These are phyloP conservation scores for Emydura subglobosa DNA, from an alignment of 2,113 vertebrate genomes.

Conservation along the genomic window DNA sequence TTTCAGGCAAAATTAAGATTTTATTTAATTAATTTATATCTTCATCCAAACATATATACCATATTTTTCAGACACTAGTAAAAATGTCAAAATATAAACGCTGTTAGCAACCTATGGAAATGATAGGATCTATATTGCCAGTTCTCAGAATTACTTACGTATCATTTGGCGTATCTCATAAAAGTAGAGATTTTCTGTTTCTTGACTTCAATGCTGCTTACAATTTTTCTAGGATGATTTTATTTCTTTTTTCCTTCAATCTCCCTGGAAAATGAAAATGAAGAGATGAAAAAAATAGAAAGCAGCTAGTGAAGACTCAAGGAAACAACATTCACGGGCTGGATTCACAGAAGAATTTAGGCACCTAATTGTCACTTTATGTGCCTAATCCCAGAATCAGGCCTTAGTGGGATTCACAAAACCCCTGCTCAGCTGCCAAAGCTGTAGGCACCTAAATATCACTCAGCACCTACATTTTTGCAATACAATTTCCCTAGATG, in stretches of 20 bases:
- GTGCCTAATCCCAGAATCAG: too few relatives aligned
- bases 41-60: background rate
- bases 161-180: background rate
- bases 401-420: too few relatives aligned
- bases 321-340: background rate
- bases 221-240: background rate
- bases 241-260: background rate
- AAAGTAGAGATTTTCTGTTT: background rate
- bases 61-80: background rate
- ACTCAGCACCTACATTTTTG: too few relatives aligned
- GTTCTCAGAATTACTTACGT: background rate
- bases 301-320: background rate
- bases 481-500: too few relatives aligned
- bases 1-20: background rate
- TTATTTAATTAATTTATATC: background rate
- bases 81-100: background rate
- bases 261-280: background rate
- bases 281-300: background rate
- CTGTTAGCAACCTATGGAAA: accelerated
- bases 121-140: background rate
- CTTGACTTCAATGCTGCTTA: background rate
- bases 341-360: too few relatives aligned
- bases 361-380: too few relatives aligned
- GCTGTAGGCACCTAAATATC: too few relatives aligned
- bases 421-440: too few relatives aligned